These are phyloP conservation scores for Neofelis nebulosa DNA, from an alignment of 2,113 vertebrate genomes.

Conservation along the genomic window DNA sequence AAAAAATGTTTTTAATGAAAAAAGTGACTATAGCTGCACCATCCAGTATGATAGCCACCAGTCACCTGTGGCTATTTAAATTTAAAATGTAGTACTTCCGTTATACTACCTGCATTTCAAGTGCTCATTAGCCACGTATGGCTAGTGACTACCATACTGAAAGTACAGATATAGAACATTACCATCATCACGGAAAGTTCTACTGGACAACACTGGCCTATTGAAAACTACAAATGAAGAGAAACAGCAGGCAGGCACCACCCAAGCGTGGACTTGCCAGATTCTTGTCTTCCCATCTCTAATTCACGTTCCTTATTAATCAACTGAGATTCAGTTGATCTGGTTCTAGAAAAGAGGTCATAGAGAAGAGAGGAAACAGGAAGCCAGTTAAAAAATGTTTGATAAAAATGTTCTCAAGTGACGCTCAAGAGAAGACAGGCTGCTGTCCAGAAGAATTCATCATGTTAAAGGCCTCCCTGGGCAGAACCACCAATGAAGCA, in stretches of 20 bases:
- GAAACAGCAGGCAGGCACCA: neutral
- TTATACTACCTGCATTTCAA: neutral
- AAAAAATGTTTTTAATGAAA: too few species aligned
- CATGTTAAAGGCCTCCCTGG: neutral
- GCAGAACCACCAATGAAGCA: neutral
- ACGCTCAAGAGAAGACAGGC: neutral
- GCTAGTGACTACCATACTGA: neutral
- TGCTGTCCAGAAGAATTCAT: neutral
- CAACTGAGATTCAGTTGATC: neutral
- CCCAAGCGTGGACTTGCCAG: neutral
- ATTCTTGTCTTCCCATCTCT: neutral
- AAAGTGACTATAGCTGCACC: neutral
- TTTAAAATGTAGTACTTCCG: neutral
- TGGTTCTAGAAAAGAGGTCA: neutral
- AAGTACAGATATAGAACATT: neutral
- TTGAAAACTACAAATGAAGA: neutral
- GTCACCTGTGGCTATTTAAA: neutral
- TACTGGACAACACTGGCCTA: neutral
- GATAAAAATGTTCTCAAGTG: neutral
- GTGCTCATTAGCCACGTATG: neutral
- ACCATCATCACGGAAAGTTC: neutral
- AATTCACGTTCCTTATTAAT: neutral
- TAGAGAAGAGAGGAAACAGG: neutral
- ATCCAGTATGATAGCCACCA: neutral
- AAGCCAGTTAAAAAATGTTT: neutral